These are phyloP conservation scores for Aphyosemion australe DNA, from an alignment of 2,113 vertebrate genomes.

Conservation along the genomic window DNA sequence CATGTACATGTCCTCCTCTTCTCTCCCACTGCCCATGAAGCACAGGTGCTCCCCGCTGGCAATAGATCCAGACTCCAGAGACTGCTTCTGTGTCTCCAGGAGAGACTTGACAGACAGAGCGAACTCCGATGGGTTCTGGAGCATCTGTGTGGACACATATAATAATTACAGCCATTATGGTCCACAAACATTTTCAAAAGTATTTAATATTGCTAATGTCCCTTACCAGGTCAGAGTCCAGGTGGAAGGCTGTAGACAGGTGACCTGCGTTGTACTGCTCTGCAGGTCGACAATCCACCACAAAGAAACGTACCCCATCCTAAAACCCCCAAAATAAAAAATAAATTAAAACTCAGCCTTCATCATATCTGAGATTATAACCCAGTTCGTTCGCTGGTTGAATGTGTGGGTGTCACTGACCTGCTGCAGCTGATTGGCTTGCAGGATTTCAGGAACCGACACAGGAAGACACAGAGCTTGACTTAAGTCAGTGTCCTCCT, in stretches of 20 bases:
- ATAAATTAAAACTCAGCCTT: no score
- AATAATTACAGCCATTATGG: neutral
- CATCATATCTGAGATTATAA: no score
- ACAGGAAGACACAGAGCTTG: conserved; percentile 94
- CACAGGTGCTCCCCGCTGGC: conserved; percentile 97
- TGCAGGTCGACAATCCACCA: conserved; percentile 97
- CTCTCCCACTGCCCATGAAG: conserved; percentile 98
- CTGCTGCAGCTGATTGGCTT: conserved; percentile 95
- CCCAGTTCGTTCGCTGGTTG: no score
- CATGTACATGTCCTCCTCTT: conserved; percentile 99
- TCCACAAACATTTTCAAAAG: fast-evolving
- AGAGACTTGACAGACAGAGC: conserved; percentile 96
- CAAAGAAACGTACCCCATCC: conserved; percentile 98
- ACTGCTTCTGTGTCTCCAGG: conserved; percentile 97
- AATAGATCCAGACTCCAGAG: conserved; percentile 93
- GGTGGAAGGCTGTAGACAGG: conserved; percentile 96
- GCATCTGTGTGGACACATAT: conserved; percentile 82
- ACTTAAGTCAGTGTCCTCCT: conserved; percentile 94
- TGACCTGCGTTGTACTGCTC: conserved; percentile 99
- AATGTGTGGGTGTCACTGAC: conserved; percentile 70
- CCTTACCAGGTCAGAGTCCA: conserved; percentile 96
- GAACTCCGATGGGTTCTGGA: conserved; percentile 97
- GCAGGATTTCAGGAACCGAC: conserved; percentile 96
- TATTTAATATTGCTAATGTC: fast-evolving
- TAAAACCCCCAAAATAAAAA: conserved; percentile 42